Evolutionary conservation across 2,888 invertebrate genomes (phyloP), one percentile per base, ranked within the genome.

Genomic region (Siphlonurus alternatus): DNA sequence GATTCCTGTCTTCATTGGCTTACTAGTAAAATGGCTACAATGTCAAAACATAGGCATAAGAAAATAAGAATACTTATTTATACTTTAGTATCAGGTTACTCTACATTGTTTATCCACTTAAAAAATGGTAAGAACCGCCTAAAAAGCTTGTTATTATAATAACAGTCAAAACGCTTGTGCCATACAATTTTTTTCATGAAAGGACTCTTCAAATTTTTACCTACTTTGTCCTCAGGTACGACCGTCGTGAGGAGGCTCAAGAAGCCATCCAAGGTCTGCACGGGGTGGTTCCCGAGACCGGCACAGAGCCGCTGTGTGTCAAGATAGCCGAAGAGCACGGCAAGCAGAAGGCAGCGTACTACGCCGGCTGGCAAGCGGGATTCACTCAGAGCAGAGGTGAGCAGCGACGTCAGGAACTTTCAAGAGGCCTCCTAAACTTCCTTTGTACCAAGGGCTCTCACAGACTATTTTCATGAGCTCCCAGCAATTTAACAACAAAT

Each of bases 291-390:
- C 87, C 91, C 63, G 88, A 89, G 70, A 93, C 91, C 68, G 87
- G 88, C 66, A 85, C 86, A 67, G 88, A 91, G 73, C 88, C 93
- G 23, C 79, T 96, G 59, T 83, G 86, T 68, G 91, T 95, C 23
- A 88, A 87, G 79, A 85, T 87, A 70, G 92, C 92, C 0, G 91
- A 91, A 72, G 91, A 92, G 73, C 90, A 91, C 70, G 89, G 88
- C 2, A 86, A 88, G 73, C 88, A 88, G 74, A 88, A 89, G 71
- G 88, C 88, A 19, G 87, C 83, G 2, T 85, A 84, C 74, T 84
- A 84, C 73, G 85, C 85, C 1, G 85, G 85, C 3, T 85, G 83
- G 81, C 81, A 84, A 70, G 85, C 85, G 0, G 85, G 85, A 1
- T 82, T 80, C 71, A 83, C 83, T 66, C 83, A 83, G 68, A 83